phyloP scores from a whole-genome alignment of 2,113 vertebrate genomes.

The Planiliza haematocheilus region DNA sequence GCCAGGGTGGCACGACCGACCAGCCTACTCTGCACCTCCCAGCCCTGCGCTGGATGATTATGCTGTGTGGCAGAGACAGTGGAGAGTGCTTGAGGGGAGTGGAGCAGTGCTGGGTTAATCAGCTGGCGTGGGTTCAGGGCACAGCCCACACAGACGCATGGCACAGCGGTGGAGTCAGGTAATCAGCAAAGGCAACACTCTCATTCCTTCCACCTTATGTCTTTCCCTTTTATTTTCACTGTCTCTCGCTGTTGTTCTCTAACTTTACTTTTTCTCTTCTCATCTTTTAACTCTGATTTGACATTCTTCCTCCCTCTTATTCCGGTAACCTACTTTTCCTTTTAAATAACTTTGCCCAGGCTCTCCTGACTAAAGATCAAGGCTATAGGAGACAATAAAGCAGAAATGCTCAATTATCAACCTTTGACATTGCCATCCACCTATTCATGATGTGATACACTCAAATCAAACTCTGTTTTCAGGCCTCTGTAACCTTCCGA shows the following conservation, averaged over 20 bases:
- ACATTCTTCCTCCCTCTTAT: background rate
- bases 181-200: conserved; percentile 89
- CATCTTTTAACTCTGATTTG: conserved; percentile 13
- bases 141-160: conserved; percentile 91
- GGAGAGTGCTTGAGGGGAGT: conserved; percentile 85
- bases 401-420: conserved; percentile 6
- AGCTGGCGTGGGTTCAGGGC: conserved; percentile 90
- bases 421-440: conserved; percentile 10
- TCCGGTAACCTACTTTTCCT: background rate
- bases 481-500: background rate
- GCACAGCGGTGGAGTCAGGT: conserved; percentile 89
- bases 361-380: conserved; percentile 3
- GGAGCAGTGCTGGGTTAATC: conserved; percentile 88
- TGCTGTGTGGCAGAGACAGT: conserved; percentile 75
- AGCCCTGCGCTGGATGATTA: conserved; percentile 70
- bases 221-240: conserved; percentile 66
- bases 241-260: conserved; percentile 8
- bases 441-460: conserved; percentile 2
- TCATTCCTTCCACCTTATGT: conserved; percentile 67
- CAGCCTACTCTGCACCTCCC: conserved; percentile 65
- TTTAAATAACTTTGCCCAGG: background rate
- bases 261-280: conserved; percentile 22
- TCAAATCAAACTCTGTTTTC: conserved; percentile 4
- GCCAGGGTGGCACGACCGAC: conserved; percentile 69
- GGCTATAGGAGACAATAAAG: background rate